phyloP scores from a whole-genome alignment of 2,888 invertebrate species.

The Melinaea marsaeus region DNA sequence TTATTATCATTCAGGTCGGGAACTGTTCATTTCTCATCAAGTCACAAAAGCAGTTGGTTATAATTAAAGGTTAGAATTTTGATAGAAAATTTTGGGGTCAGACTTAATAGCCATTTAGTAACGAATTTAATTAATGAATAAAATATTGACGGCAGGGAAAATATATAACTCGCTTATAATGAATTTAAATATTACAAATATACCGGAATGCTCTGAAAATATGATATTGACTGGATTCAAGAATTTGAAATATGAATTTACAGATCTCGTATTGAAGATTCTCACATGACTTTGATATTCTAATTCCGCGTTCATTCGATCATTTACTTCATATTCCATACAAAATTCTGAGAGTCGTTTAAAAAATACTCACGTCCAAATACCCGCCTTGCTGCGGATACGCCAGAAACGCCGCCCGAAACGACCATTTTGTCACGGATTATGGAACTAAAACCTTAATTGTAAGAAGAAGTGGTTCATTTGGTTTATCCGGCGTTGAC shows the following conservation, averaged over 20 bases:
- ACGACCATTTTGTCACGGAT: conserved; percentile 86
- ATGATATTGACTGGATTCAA: too few relatives aligned
- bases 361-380: conserved; percentile 90
- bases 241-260: conserved; percentile 32
- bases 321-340: conserved; percentile 99
- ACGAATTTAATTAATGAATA: too few relatives aligned
- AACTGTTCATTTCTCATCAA: conserved; percentile 13
- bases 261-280: conserved; percentile 81
- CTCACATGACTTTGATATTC: conserved; percentile 99
- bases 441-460: conserved; percentile 87
- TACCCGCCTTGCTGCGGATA: conserved; percentile 88
- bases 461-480: conserved; percentile 82
- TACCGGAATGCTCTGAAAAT: too few relatives aligned
- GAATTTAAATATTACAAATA: too few relatives aligned
- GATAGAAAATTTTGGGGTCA: background rate
- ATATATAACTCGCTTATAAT: too few relatives aligned
- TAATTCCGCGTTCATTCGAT: conserved; percentile 98
- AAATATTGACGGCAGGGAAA: too few relatives aligned
- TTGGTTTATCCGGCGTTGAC: conserved; percentile 81
- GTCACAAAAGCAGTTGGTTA: conserved; percentile 10
- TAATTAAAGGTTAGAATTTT: background rate
- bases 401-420: conserved; percentile 73
- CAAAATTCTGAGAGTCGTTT: conserved; percentile 98
- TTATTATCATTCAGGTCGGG: conserved; percentile 17
- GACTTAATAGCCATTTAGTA: background rate